Evolutionary conservation across 1,140 invertebrate species (phyloP).

Genomic region (Episyrphus balteatus): DNA sequence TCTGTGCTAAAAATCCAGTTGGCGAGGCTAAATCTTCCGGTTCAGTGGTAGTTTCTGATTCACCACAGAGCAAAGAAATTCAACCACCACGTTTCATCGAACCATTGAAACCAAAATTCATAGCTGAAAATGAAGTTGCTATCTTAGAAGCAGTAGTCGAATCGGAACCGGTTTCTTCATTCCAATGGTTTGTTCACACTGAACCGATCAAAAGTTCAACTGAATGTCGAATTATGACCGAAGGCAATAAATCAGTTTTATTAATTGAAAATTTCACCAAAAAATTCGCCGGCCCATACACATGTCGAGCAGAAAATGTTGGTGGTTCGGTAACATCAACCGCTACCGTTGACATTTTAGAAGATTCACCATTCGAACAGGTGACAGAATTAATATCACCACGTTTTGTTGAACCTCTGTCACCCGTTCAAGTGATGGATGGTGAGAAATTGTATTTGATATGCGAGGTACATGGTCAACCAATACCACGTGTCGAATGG

Average conservation of each 20-base stretch:
- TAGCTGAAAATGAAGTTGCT: conserved; percentile 61
- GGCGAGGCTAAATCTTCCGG: conserved; percentile 69
- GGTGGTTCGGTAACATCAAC: conserved; percentile 74
- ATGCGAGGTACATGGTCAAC: conserved; percentile 66
- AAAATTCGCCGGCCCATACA: conserved; percentile 67
- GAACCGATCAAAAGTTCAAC: conserved; percentile 47
- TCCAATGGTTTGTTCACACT: conserved; percentile 73
- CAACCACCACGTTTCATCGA: conserved; percentile 63
- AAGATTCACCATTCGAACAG: conserved; percentile 46
- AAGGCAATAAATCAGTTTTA: conserved; percentile 70
- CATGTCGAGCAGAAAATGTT: conserved; percentile 80
- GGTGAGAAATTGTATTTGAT: conserved; percentile 74
- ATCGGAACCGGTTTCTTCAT: conserved; percentile 66
- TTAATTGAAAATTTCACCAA: conserved; percentile 63
- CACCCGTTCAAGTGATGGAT: conserved; percentile 77
- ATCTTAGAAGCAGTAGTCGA: conserved; percentile 66
- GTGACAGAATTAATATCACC: conserved; percentile 56
- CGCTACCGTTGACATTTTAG: conserved; percentile 58
- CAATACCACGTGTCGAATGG: conserved; percentile 73
- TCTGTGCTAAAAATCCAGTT: conserved; percentile 59
- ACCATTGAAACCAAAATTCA: conserved; percentile 57
- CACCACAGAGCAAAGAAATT: conserved; percentile 47
- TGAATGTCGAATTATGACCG: conserved; percentile 57
- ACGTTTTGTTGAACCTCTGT: conserved; percentile 58
- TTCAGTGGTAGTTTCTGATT: conserved; percentile 52